These are phyloP conservation scores for Drosophila pectinifera DNA, from an alignment of 1,140 invertebrate species.

Conservation along the genomic window DNA sequence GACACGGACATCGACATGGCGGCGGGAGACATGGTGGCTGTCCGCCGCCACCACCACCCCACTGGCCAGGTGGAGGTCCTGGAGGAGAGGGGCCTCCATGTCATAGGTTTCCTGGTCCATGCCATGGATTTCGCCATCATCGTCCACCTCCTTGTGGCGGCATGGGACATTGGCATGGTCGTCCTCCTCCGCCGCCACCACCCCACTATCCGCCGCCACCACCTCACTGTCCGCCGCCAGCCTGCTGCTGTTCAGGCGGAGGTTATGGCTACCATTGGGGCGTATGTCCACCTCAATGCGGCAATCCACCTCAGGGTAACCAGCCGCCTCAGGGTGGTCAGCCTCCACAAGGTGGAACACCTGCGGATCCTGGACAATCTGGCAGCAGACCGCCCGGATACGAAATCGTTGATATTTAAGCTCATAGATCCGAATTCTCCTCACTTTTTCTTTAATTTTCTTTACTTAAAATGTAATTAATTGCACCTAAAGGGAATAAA, in stretches of 20 bases:
- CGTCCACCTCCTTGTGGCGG: not conserved
- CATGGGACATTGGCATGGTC: not conserved
- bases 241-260: not conserved
- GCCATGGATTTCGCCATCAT: not conserved
- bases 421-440: too few species aligned
- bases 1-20: not conserved
- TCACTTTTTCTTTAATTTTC: not conserved
- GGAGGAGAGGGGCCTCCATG: not conserved
- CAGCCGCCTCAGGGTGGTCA: too few species aligned
- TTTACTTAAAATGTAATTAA: too few species aligned
- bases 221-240: not conserved
- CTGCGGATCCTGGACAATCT: not conserved
- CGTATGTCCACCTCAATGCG: not conserved
- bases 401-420: not conserved
- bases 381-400: not conserved
- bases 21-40: not conserved
- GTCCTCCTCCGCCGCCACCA: not conserved
- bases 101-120: not conserved
- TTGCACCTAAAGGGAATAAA: not conserved
- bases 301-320: not conserved
- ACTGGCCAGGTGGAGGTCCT: not conserved
- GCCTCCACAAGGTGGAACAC: not conserved
- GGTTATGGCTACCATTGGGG: slow-evolving; percentile 3
- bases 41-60: not conserved
- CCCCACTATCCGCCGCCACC: not conserved